phyloP scores from a whole-genome alignment of 2,113 vertebrate genomes.

The Cranoglanis bouderius region DNA sequence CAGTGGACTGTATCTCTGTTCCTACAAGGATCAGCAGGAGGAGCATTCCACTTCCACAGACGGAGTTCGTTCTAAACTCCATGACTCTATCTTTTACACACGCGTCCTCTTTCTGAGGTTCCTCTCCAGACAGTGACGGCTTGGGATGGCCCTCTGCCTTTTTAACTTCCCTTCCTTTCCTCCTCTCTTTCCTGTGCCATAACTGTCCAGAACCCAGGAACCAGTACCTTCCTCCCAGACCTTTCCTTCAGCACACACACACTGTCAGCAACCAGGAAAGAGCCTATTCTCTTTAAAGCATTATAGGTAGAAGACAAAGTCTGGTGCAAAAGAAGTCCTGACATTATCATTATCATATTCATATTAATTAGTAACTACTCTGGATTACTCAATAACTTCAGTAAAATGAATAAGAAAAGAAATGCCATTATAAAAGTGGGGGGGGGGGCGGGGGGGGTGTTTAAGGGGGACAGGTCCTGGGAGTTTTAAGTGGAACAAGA shows the following conservation, averaged over 20 bases:
- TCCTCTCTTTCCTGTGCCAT: conserved; percentile 44
- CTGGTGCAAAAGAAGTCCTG: neutral
- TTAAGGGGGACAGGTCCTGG: neutral
- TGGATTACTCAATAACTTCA: neutral
- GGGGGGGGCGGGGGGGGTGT: neutral
- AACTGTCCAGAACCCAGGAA: conserved; percentile 3
- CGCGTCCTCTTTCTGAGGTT: conserved; percentile 12
- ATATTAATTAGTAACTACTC: neutral
- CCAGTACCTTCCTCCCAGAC: conserved; percentile 29
- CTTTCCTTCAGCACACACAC: neutral
- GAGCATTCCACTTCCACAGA: neutral
- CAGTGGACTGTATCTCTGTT: neutral
- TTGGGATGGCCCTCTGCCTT: conserved; percentile 37
- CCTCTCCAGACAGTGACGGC: conserved; percentile 34
- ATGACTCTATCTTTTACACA: conserved; percentile 8
- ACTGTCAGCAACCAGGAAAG: conserved; percentile 34
- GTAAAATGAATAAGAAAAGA: neutral
- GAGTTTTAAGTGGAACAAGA: neutral
- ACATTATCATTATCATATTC: neutral
- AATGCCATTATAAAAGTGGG: neutral
- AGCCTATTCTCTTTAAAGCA: neutral
- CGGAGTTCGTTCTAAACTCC: conserved; percentile 28
- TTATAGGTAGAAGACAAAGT: neutral
- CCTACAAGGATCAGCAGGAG: conserved; percentile 37
- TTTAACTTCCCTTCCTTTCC: conserved; percentile 44